Evolutionary conservation across 92 coral and sea anemone genomes (phyloP), one percentile per base, ranked within the genome.

Genomic region (Anthopleura xanthogrammica): DNA sequence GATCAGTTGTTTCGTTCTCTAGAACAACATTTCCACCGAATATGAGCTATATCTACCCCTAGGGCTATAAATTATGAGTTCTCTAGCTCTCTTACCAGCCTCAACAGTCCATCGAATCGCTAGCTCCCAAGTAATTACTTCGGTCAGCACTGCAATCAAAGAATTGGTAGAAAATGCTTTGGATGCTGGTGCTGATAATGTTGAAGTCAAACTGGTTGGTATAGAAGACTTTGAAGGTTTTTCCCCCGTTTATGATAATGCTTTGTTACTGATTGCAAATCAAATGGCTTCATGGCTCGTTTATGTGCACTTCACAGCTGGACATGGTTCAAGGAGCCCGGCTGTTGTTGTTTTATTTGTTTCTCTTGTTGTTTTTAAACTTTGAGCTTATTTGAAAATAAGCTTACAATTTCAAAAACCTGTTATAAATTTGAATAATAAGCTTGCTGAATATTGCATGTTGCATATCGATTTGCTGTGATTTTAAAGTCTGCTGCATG

Each of bases 161-260:
- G 99, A 96, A 83, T 92, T 96, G 48, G 85, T 96, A 12, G 99
- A 96, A 75, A 96, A 96, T 79, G 85, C 99, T 10, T 87, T 96
- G n/a, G 99, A 96, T 86, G 99, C 98, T 40, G 93, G 95, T 12
- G 99, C 99, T 48, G 83, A 90, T 14, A 94, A 83, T 79, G 77
- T 96, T 16, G 97, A 94, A 83, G 86, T 96, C 60, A 96, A 92
- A 83, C 86, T 96, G 91, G 99, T 96, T 72, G 73, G 97, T 87
- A 29, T 29, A 29, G 36, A 29, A 16, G 16, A 12, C 7, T 7
- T 13, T 12, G 52, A 6, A 36, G 64, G 52, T 77, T 8, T 52
- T 52, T 16, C 19, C 50, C 56, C 22, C 20, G 36, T 29, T 29
- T 29, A 74, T 58, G 13, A 5, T 17, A 58, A 12, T 58, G 64